Conservation (phyloP, 2,888 invertebrate species). For the Marronus borbonicus region DNA sequence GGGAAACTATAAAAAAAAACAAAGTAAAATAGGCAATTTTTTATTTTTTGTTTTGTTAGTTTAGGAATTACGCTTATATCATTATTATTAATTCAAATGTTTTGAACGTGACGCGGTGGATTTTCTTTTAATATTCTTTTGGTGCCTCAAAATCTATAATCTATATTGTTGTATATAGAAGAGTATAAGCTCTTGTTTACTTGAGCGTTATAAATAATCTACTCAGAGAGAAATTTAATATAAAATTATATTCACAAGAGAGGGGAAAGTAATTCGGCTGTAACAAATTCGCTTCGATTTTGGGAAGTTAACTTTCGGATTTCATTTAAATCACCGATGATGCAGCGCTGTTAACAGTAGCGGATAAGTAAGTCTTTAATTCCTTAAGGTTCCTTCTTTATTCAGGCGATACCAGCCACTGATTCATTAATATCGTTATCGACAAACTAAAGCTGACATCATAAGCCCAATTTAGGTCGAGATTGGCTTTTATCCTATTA, state of each 20-base stretch:
- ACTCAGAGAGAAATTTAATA: not conserved
- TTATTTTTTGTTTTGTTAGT: too few relatives aligned
- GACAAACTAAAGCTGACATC: conserved; percentile 42
- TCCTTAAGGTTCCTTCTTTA: conserved; percentile 40
- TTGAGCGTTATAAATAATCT: not conserved
- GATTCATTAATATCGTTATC: conserved; percentile 42
- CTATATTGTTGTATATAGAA: too few relatives aligned
- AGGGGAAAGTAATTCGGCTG: conserved; percentile 20
- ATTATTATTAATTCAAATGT: too few relatives aligned
- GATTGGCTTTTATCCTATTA: conserved; percentile 39
- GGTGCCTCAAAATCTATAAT: too few relatives aligned
- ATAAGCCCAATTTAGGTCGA: conserved; percentile 35
- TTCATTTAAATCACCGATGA: conserved; percentile 35
- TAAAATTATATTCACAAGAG: not conserved
- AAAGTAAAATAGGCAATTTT: too few relatives aligned
- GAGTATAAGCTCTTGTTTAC: not conserved
- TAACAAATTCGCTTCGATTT: conserved; percentile 36
- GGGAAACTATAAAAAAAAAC: too few relatives aligned
- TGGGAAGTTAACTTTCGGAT: conserved; percentile 9
- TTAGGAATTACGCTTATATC: too few relatives aligned
- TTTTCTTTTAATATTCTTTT: too few relatives aligned
- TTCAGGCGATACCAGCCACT: conserved; percentile 29
- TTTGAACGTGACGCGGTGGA: too few relatives aligned
- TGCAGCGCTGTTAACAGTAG: conserved; percentile 34
- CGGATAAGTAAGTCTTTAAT: conserved; percentile 41